phyloP scores from a whole-genome alignment of 2,113 vertebrate genomes.

The Python bivittatus region DNA sequence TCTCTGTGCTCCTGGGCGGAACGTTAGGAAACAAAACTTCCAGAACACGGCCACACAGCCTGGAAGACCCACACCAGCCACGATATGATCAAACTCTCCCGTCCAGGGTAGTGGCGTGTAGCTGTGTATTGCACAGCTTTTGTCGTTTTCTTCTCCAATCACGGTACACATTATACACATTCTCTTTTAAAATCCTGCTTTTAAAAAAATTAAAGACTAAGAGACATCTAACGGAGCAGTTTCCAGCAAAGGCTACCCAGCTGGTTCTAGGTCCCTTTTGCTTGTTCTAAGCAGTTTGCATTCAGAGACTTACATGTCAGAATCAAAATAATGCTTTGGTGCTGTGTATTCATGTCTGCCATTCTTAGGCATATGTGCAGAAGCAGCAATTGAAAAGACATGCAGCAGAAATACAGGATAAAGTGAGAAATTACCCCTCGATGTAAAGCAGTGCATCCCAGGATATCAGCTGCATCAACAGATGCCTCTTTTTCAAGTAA shows the following conservation, averaged over 20 bases:
- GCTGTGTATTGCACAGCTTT: neutral
- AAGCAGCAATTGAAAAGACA: constrained; percentile 5
- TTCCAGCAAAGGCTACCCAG: neutral
- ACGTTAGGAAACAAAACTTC: too few species aligned
- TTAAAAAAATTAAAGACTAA: neutral
- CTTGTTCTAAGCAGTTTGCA: neutral
- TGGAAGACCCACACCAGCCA: too few species aligned
- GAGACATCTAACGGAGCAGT: neutral
- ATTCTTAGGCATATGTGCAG: neutral
- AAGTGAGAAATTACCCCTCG: constrained; percentile 81
- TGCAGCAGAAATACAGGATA: constrained; percentile 20
- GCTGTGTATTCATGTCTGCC: neutral
- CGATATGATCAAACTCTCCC: neutral
- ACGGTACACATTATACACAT: neutral
- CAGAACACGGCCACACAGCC: too few species aligned
- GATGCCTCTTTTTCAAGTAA: constrained; percentile 93
- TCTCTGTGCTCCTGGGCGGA: too few species aligned
- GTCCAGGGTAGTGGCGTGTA: neutral
- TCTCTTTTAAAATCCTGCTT: neutral
- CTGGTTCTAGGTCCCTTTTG: neutral
- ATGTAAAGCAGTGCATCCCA: constrained; percentile 92
- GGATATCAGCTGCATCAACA: constrained; percentile 83
- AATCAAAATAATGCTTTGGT: neutral
- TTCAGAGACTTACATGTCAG: neutral
- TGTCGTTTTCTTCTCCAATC: neutral